These are phyloP conservation scores for Tricholaema leucomelas DNA, from an alignment of 2,113 vertebrate species.

Conservation along the genomic window DNA sequence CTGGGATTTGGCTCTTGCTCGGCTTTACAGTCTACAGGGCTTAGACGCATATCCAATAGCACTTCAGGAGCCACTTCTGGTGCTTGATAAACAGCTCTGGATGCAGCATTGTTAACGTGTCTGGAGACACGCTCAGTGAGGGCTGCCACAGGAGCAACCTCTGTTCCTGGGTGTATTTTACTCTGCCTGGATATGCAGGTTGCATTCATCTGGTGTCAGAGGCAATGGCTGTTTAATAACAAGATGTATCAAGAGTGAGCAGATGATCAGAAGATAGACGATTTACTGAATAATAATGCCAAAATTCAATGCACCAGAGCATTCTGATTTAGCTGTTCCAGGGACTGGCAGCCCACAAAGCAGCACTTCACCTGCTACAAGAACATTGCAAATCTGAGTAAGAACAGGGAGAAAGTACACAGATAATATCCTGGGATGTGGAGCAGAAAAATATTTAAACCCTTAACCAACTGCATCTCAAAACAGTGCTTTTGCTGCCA, in stretches of 20 bases:
- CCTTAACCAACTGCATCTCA: not conserved
- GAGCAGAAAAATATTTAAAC: slow-evolving; percentile 20
- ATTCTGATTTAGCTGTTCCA: slow-evolving; percentile 47
- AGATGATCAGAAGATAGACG: not conserved
- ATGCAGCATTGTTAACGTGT: not conserved
- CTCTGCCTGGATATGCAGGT: not conserved
- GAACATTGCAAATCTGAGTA: slow-evolving; percentile 22
- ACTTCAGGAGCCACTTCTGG: slow-evolving; percentile 3
- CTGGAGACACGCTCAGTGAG: not conserved
- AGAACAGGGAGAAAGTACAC: not conserved
- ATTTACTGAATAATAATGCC: slow-evolving; percentile 42
- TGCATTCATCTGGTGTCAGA: not conserved
- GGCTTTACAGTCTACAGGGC: not conserved
- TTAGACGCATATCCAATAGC: not conserved
- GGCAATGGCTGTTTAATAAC: not conserved
- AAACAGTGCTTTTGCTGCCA: not conserved
- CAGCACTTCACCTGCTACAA: slow-evolving; percentile 31
- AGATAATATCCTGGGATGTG: not conserved
- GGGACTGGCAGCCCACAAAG: slow-evolving; percentile 29
- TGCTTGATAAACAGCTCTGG: not conserved
- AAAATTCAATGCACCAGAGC: slow-evolving; percentile 14
- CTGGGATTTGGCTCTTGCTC: not conserved
- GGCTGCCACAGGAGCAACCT: not conserved
- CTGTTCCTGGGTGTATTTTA: not conserved
- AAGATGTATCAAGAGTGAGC: not conserved